Evolutionary conservation across 2,797 vertebrate species (phyloP), one percentile per base, ranked within the genome.

Genomic region (Enteromius unitaeniatus): DNA sequence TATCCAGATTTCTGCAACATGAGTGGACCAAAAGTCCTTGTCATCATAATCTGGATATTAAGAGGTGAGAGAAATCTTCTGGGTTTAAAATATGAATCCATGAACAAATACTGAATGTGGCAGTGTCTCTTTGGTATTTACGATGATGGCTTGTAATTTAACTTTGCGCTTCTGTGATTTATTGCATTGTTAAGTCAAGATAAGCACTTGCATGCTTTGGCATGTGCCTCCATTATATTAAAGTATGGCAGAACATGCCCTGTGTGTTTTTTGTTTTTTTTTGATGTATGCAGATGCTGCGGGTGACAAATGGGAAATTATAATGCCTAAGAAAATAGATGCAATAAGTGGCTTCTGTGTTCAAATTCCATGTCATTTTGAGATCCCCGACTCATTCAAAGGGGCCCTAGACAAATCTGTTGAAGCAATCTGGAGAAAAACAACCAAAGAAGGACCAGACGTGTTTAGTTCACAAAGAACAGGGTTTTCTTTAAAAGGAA

Each of bases 371-470:
- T 90, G 89, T 58, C 21, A 0, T 47, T 90, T 90, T n/a, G 0
- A 65, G 1, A 1, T 88, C 64, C 87, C 85, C 0, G 0, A 10
- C 0, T 0, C 21, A 0, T 47, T 45, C 13, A 51, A 82, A 3
- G 1, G 7, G 0, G 1, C 17, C 1, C 0, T 89, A 14, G 86
- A 79, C 74, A 84, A 86, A 68, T 1, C 55, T 0, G 47, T 42
- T 23, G 34, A 26, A n/a, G 81, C 4, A 0, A 0, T 21, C 0
- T 89, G 89, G 88, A 73, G 0, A 5, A 84, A 4, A 53, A 58
- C n/a, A 23, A 2, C 0, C 0, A 0, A 0, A 0, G 0, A 0
- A 0, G 85, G 82, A 9, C n/a, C 19, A 1, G 0, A 0, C 0
- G 3, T 86, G 28, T 19, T 87, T 14, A 40, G 0, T 28, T 45